Base-by-base conservation (phyloP, 2,888 invertebrate genomes). In the Octonoba sinensis region DNA sequence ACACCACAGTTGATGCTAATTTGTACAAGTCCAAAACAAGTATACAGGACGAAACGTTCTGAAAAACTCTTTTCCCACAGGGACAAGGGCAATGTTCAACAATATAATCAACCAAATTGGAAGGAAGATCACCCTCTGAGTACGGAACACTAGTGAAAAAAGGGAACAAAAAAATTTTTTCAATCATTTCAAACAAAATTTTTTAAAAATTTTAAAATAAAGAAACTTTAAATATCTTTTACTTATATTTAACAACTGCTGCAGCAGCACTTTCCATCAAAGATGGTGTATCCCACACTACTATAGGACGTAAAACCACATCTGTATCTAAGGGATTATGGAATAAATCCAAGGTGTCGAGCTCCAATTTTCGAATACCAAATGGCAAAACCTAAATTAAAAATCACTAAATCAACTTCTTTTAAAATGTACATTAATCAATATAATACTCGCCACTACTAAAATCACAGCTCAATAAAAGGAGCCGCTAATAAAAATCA, bases 271-370 rank as follows among this genome's bases (percentile, higher is more conserved):
- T 64, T 75, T 82, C 82, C 67, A 72, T 20, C 56, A 82, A 54
- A 46, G 82, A 20, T 18, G 82, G 82, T 49, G 76, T 27, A 27
- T 72, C 57, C 81, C 74, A 75, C 8, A 65, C 59, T 20, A 54
- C 57, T 18, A 74, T 57, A 27, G 81, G 81, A 12, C 81, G 62
- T 13, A 82, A 36, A 44, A 75, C 81, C 49, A 82, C 81, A 74
- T 82, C 81, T 18, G 81, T 82, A 75, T 82, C 65, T 18, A 82
- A 57, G 65, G 81, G 81, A 70, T 82, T 82, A 65, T 75, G 81
- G 46, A 82, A 82, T 24, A 82, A 54, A 56, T 82, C 81, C 46
- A 82, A 70, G 0, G 74, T 82, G 22, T 82, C 81, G 15, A 82
- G 73, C n/a, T 82, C 70, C 18, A 82, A 51, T 49, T 82, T 82